A percentile compares a stretch with the other conserved stretches of the same genome.
These are phyloP conservation scores for Aspidoscelis tigris DNA, from an alignment of 2,113 vertebrate genomes.

Conservation along the genomic window DNA sequence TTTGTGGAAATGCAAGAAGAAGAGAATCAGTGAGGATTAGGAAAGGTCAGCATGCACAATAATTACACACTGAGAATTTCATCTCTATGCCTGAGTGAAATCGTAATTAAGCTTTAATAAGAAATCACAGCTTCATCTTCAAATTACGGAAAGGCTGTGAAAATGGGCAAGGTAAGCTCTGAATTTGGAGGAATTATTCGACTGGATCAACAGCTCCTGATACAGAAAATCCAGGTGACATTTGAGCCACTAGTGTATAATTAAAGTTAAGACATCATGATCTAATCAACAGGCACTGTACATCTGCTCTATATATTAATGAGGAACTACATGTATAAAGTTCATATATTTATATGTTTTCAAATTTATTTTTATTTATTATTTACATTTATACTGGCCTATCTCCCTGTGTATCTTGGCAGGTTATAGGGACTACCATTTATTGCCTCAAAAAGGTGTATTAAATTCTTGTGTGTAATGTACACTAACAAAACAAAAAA, in stretches of 20 bases:
- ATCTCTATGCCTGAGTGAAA: slow-evolving; percentile 10
- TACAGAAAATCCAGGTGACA: background rate
- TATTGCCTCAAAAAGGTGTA: too few relatives aligned
- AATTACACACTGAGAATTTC: background rate
- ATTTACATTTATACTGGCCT: too few relatives aligned
- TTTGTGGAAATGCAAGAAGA: background rate
- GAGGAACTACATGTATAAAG: too few relatives aligned
- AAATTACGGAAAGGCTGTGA: background rate
- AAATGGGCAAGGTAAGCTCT: background rate
- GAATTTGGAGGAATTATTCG: background rate
- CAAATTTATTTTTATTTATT: too few relatives aligned
- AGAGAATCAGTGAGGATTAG: slow-evolving; percentile 15
- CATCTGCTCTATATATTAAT: too few relatives aligned
- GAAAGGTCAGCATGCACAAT: slow-evolving; percentile 9
- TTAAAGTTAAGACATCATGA: background rate
- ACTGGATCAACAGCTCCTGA: background rate
- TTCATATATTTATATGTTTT: too few relatives aligned
- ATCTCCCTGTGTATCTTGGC: too few relatives aligned
- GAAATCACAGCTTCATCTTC: background rate
- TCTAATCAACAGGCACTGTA: too few relatives aligned
- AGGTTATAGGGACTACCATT: too few relatives aligned
- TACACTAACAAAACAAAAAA: too few relatives aligned
- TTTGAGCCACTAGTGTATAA: background rate
- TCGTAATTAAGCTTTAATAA: slow-evolving; percentile 18
- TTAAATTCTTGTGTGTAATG: too few relatives aligned